These are phyloP conservation scores for Chloropsis cyanopogon DNA, from an alignment of 2,113 vertebrate genomes.

Conservation along the genomic window DNA sequence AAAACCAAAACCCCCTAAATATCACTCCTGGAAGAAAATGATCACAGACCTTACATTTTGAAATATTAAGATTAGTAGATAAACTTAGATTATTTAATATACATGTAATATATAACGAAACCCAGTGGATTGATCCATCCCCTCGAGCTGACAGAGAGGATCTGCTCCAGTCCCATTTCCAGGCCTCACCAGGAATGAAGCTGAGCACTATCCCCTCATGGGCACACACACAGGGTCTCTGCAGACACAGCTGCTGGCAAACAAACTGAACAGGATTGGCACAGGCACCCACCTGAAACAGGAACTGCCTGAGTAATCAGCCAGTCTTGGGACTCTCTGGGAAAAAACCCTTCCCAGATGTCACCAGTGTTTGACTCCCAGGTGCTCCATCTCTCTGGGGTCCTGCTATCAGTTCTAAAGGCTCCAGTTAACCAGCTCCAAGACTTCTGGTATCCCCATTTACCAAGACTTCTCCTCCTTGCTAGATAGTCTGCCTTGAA, in stretches of 20 bases:
- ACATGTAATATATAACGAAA: not conserved
- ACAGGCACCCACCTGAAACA: not conserved
- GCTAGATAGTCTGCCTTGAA: not conserved
- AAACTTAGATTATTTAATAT: not conserved
- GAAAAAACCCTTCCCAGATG: not conserved
- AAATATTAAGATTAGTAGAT: not conserved
- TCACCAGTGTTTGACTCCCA: not conserved
- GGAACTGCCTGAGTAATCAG: not conserved
- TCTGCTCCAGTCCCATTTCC: not conserved
- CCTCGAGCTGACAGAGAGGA: not conserved
- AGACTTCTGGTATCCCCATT: not conserved
- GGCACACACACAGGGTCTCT: not conserved
- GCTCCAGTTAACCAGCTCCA: not conserved
- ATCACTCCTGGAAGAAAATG: not conserved
- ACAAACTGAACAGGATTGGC: not conserved
- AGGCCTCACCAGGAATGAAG: no score
- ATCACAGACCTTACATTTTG: not conserved
- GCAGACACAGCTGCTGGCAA: not conserved
- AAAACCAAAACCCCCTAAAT: no score
- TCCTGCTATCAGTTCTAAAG: not conserved
- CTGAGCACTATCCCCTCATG: fast-evolving
- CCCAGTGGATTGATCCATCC: not conserved
- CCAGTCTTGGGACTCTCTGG: not conserved
- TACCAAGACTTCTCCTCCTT: not conserved
- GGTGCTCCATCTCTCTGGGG: not conserved